These are phyloP conservation scores for Erinaceus europaeus DNA, from an alignment of 2,113 vertebrate genomes.

Conservation along the genomic window DNA sequence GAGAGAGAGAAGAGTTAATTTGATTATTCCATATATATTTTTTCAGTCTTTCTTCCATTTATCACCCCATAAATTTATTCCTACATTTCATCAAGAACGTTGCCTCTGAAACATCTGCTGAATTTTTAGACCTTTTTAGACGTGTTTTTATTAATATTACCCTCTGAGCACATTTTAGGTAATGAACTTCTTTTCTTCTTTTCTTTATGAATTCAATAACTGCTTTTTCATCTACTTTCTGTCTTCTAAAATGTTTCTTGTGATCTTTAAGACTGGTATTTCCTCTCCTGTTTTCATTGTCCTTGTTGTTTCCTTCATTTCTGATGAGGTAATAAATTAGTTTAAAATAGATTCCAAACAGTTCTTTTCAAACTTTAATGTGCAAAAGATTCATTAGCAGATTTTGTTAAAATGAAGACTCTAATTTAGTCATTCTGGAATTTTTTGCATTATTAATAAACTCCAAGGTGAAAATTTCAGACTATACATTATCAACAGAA, in stretches of 20 bases:
- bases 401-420: not conserved
- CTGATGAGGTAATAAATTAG: not conserved
- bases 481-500: no score
- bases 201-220: not conserved
- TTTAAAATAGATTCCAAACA: not conserved
- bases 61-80: not conserved
- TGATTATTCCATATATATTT: not conserved
- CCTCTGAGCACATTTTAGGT: not conserved
- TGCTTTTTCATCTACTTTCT: not conserved
- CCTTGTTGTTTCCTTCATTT: not conserved
- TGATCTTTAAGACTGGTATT: not conserved
- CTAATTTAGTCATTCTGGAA: not conserved
- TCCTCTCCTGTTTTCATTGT: not conserved
- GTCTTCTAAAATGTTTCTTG: not conserved
- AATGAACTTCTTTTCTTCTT: not conserved
- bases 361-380: not conserved
- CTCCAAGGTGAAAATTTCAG: not conserved
- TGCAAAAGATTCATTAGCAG: not conserved
- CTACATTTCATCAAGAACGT: not conserved
- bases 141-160: not conserved
- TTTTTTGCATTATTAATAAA: no score
- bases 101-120: not conserved
- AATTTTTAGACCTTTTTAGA: not conserved
- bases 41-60: not conserved
- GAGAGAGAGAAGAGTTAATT: no score